phyloP scores from a whole-genome alignment of 2,888 invertebrate genomes.

The Drosophila gaucha region DNA sequence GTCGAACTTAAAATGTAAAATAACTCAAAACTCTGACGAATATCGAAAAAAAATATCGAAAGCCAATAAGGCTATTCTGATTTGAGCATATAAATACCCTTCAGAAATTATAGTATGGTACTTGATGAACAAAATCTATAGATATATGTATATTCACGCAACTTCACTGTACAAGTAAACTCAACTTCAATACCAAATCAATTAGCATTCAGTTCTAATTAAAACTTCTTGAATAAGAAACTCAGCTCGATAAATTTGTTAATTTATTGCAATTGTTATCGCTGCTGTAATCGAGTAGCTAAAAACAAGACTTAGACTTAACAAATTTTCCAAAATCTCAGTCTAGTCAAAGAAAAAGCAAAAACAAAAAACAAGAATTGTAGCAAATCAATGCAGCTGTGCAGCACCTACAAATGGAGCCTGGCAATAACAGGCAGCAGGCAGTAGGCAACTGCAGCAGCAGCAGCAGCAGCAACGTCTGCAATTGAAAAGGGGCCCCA shows the following conservation, averaged over 20 bases:
- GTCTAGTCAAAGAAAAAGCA: not conserved
- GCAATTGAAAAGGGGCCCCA: slow-evolving; percentile 69
- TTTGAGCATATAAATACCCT: too few relatives aligned
- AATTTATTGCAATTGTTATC: not conserved
- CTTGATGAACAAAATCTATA: too few relatives aligned
- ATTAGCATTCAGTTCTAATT: too few relatives aligned
- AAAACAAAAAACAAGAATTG: slow-evolving; percentile 2
- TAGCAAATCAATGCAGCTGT: slow-evolving; percentile 39
- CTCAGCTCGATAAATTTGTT: not conserved
- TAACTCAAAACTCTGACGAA: too few relatives aligned
- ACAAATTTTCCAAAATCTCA: not conserved
- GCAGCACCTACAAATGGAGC: slow-evolving; percentile 33
- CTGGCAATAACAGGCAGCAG: slow-evolving; percentile 49
- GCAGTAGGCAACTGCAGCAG: slow-evolving; percentile 20
- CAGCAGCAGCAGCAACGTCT: slow-evolving; percentile 41
- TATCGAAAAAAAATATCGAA: too few relatives aligned
- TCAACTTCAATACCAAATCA: not conserved
- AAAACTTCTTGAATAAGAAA: too few relatives aligned
- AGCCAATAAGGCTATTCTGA: too few relatives aligned
- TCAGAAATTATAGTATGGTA: too few relatives aligned
- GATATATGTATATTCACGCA: too few relatives aligned
- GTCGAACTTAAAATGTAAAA: too few relatives aligned
- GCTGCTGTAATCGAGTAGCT: not conserved
- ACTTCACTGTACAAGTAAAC: too few relatives aligned
- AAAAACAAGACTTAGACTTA: not conserved